Evolutionary conservation across 2,797 vertebrate genomes (phyloP), one percentile per base, ranked within the genome.

Genomic region (Gouania willdenowi): DNA sequence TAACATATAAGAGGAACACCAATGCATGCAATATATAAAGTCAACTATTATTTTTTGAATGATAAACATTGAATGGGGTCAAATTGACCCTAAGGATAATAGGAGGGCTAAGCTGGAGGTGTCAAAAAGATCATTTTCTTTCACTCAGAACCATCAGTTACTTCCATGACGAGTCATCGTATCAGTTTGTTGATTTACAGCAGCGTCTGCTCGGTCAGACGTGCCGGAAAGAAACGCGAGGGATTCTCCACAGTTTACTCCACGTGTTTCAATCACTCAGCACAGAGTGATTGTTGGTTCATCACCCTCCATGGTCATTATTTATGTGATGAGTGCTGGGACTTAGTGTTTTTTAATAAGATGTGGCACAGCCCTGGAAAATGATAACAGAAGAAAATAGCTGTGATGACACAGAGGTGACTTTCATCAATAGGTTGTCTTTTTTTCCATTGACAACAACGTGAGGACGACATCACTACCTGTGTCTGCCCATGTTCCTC

Each of bases 81-180:
- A n/a, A n/a, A n/a, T n/a, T n/a, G n/a, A n/a, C n/a, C n/a, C n/a
- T n/a, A n/a, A n/a, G n/a, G n/a, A n/a, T n/a, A n/a, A n/a, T 33
- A 32, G 31, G 8, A 8, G 8, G 8, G 21, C 6, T 8, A 6
- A 21, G 18, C 8, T 12, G 1, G 6, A 45, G 25, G 41, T 22
- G 21, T 56, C 45, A 53, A 12, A 14, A 2, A 44, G 50, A 45
- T 65, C 36, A 59, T 42, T 55, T 46, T 26, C 33, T 59, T 67
- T 44, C 26, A 45, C 35, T 14, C 28, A 22, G 27, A 66, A 45
- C 45, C 64, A 53, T 57, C 70, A 52, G 48, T 74, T 69, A 69
- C 43, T 25, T 32, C 31, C 46, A 50, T 46, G 41, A 43, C 42
- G 19, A 4, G 9, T 5, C 7, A 14, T 41, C 14, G 4, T 39